A percentile compares a stretch with the other conserved stretches of the same genome.
phyloP scores from a whole-genome alignment of 2,888 invertebrate genomes.

The Heliothis peltigera region DNA sequence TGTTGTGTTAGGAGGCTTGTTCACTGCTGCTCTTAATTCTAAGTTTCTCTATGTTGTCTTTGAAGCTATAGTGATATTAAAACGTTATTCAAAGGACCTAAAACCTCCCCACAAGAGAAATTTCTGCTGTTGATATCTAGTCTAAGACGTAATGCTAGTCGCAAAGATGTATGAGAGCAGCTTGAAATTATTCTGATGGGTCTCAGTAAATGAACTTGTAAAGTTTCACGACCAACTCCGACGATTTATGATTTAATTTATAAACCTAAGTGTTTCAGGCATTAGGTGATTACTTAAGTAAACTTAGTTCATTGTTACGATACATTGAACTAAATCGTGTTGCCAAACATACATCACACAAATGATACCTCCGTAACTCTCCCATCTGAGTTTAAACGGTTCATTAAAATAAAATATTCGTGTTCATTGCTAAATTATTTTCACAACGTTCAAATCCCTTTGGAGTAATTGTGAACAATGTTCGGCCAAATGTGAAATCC shows the following conservation, averaged over 20 bases:
- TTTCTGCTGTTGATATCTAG: too few relatives aligned
- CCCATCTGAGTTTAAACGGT: constrained; percentile 43
- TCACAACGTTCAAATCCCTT: constrained; percentile 52
- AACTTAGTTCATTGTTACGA: constrained; percentile 1
- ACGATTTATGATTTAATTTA: constrained; percentile 1
- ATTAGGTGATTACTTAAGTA: background rate
- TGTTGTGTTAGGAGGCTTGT: constrained; percentile 29
- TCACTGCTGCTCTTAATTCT: constrained; percentile 1
- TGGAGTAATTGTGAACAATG: constrained; percentile 62
- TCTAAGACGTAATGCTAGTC: background rate
- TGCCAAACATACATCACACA: constrained; percentile 9
- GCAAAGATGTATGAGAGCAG: background rate
- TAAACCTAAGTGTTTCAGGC: background rate
- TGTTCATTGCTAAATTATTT: constrained; percentile 58
- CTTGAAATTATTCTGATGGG: background rate
- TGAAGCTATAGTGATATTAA: background rate
- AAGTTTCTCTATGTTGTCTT: background rate
- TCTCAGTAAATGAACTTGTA: background rate
- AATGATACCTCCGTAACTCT: constrained; percentile 32
- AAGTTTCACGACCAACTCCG: background rate
- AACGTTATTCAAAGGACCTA: too few relatives aligned
- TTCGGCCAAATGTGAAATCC: constrained; percentile 58
- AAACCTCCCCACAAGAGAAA: background rate
- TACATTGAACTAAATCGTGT: background rate
- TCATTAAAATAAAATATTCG: constrained; percentile 59